A percentile compares a stretch with the other conserved stretches of the same genome.
Conservation (phyloP, 1,140 invertebrate genomes). For the Aphis gossypii region DNA sequence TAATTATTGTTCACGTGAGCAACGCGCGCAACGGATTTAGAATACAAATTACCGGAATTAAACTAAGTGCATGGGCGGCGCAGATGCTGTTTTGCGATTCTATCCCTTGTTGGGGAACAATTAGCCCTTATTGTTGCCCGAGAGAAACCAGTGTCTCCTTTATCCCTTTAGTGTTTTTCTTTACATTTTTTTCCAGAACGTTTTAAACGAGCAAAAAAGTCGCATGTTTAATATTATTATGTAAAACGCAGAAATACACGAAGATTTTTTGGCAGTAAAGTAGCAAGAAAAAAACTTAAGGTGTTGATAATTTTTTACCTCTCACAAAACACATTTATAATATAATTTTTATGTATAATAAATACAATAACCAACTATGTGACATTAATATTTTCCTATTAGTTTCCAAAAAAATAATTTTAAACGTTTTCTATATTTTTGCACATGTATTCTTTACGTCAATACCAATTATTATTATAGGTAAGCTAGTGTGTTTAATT, state of each 20-base stretch:
- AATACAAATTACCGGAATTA: conserved; percentile 55
- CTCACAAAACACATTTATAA: not conserved
- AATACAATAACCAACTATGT: not conserved
- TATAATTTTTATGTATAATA: not conserved
- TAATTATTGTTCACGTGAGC: conserved; percentile 57
- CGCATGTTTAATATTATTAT: conserved; percentile 20
- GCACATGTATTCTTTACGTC: not conserved
- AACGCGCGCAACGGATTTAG: conserved; percentile 43
- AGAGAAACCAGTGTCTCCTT: not conserved
- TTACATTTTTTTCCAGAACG: not conserved
- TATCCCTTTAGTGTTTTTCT: not conserved
- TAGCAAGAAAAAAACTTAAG: not conserved
- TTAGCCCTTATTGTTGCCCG: conserved; percentile 54
- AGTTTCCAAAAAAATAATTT: not conserved
- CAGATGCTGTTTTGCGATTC: conserved; percentile 51
- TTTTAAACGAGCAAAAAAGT: conserved; percentile 32
- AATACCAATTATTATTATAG: not conserved
- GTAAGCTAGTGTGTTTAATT: not conserved
- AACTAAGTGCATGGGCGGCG: conserved; percentile 51
- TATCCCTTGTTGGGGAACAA: conserved; percentile 25
- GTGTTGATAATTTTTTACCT: not conserved
- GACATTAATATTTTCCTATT: not conserved
- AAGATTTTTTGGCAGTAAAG: not conserved
- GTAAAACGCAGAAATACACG: conserved; percentile 23
- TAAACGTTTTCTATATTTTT: not conserved